These are phyloP conservation scores for Achroia grisella DNA, from an alignment of 1,140 invertebrate genomes.

Conservation along the genomic window DNA sequence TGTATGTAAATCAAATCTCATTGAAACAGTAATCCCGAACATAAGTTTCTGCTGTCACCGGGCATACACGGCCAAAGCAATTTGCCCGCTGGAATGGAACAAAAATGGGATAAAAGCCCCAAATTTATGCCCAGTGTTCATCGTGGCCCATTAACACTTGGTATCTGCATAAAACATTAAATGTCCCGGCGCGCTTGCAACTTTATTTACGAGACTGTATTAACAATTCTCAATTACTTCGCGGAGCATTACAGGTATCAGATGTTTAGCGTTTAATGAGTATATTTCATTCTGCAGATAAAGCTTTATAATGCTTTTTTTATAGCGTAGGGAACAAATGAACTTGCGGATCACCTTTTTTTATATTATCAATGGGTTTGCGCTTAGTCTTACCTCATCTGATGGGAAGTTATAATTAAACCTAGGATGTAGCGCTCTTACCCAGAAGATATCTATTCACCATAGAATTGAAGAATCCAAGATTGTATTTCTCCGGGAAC, in stretches of 20 bases:
- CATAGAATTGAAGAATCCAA: no score
- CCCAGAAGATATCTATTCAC: no score
- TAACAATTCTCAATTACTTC: slow-evolving; percentile 53
- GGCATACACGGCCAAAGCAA: slow-evolving; percentile 8
- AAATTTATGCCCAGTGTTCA: slow-evolving; percentile 40
- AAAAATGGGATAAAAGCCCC: slow-evolving; percentile 37
- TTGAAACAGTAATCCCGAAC: not conserved
- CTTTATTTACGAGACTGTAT: slow-evolving; percentile 46
- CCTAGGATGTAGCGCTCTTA: no score
- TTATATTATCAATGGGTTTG: no score
- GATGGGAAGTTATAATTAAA: no score
- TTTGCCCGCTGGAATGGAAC: slow-evolving; percentile 25
- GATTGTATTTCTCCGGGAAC: no score
- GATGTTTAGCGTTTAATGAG: slow-evolving; percentile 9
- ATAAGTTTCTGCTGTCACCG: slow-evolving; percentile 1
- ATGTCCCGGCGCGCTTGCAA: slow-evolving; percentile 36
- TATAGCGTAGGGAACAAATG: no score
- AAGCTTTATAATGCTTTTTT: no score
- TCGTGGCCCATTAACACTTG: slow-evolving; percentile 49
- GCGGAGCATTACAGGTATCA: slow-evolving; percentile 10
- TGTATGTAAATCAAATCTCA: slow-evolving; percentile 1
- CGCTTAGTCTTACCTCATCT: no score
- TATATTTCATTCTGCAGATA: no score
- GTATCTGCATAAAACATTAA: slow-evolving; percentile 57
- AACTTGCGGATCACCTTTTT: no score